These are phyloP conservation scores for Amblyjoppa fuscipennis DNA, from an alignment of 2,888 invertebrate genomes.

Conservation along the genomic window DNA sequence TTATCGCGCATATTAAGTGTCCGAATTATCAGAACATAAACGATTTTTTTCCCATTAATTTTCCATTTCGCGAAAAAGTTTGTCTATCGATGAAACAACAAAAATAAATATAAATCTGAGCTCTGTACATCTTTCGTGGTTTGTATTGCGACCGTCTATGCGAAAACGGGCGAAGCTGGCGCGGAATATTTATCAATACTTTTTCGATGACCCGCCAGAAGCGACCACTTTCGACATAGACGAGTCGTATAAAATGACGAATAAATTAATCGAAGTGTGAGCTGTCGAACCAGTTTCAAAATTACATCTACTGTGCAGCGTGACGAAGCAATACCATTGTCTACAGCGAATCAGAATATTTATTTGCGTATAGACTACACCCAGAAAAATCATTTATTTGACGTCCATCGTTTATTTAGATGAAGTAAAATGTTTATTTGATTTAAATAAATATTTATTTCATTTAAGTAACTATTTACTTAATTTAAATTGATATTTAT, in stretches of 20 bases:
- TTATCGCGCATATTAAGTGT: neutral
- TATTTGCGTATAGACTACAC: conserved; percentile 32
- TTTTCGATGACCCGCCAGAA: neutral
- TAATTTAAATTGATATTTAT: too few species aligned
- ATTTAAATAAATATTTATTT: too few species aligned
- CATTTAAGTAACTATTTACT: too few species aligned
- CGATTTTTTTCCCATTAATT: neutral
- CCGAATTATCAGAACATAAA: neutral
- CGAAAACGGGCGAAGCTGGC: neutral
- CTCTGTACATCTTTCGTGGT: neutral
- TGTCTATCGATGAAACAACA: neutral
- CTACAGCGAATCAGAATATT: neutral
- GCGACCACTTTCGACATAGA: neutral
- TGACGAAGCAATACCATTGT: conserved; percentile 31
- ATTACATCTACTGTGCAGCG: conserved; percentile 33
- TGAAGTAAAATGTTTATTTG: too few species aligned
- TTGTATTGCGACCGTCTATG: neutral
- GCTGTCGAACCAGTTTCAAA: conserved; percentile 55
- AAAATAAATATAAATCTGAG: neutral
- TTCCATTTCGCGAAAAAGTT: neutral
- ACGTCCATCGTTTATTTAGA: too few species aligned
- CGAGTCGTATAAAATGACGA: neutral
- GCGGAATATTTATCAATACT: neutral
- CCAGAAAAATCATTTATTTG: too few species aligned
- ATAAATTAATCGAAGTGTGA: conserved; percentile 14